phyloP scores from a whole-genome alignment of 2,113 vertebrate species.

The Istiophorus platypterus region DNA sequence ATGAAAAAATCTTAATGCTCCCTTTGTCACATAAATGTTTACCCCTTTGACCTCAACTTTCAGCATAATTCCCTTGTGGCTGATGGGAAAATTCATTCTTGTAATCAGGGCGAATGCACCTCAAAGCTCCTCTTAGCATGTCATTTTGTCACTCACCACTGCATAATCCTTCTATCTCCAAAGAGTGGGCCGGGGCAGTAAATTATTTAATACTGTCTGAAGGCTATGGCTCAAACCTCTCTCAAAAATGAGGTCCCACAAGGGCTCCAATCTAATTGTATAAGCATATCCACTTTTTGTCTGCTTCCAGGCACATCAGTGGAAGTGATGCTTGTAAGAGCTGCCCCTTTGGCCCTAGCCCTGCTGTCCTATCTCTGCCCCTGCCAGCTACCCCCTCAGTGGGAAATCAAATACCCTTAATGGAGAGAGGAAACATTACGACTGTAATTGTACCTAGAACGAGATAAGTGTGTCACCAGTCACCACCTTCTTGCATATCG shows the following conservation, averaged over 20 bases:
- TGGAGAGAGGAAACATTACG: conserved; percentile 79
- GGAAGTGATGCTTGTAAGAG: conserved; percentile 70
- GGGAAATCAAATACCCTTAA: conserved; percentile 86
- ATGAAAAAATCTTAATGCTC: not conserved
- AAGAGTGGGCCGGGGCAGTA: conserved; percentile 52
- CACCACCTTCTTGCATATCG: conserved; percentile 65
- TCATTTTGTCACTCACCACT: conserved; percentile 61
- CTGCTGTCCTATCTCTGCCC: conserved; percentile 64
- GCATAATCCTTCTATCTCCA: conserved; percentile 70
- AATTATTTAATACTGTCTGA: conserved; percentile 78
- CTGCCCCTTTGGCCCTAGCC: conserved; percentile 67
- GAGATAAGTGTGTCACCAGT: conserved; percentile 77
- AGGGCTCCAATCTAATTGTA: conserved; percentile 78
- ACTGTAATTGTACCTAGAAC: conserved; percentile 77
- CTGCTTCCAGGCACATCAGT: conserved; percentile 68
- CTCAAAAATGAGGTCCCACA: conserved; percentile 80
- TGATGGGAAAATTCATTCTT: conserved; percentile 50
- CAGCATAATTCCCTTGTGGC: conserved; percentile 43
- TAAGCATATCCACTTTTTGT: conserved; percentile 75
- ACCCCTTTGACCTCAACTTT: conserved; percentile 49
- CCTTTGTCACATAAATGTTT: conserved; percentile 14
- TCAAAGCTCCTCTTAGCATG: conserved; percentile 51
- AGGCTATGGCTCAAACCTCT: conserved; percentile 74
- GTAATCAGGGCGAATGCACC: conserved; percentile 55
- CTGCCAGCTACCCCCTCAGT: conserved; percentile 59